Evolutionary conservation across 2,113 vertebrate genomes (phyloP), one percentile per base, ranked within the genome.

Genomic region (Oncorhynchus kisutch): DNA sequence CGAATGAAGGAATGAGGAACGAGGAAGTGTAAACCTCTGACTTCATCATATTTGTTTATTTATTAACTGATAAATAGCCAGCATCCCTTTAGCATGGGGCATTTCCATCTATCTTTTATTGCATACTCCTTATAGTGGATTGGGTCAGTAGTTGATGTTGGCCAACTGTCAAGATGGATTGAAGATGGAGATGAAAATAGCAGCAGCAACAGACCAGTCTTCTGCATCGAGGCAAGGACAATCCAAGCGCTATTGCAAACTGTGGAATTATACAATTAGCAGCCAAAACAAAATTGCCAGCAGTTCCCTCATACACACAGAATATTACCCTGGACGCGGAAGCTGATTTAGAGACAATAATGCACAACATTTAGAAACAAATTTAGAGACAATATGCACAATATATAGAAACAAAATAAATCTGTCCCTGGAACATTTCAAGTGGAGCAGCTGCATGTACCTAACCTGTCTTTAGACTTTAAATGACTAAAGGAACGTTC

Each of bases 131-230:
- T 71, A 64, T 20, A 64, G 72, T 70, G 29, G 18, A 72, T 68
- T 39, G 27, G 73, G 81, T 86, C 75, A 72, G 64, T 31, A 68
- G 75, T 85, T 72, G 71, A 76, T 49, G 73, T 70, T 79, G 77
- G 72, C 85, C 70, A 81, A 72, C 88, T 88, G 87, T 87, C 88
- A 85, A 65, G 76, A 78, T 74, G 87, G 86, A 91, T 82, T 82
- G 83, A 90, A 85, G 86, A 89, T 82, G 76, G 80, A 71, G 78
- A 78, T 12, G 4, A 74, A 91, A 90, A 91, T 85, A 86, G 89
- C 80, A 73, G 66, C 72, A 81, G 82, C 73, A 72, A 74, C 78
- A 73, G 82, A 85, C 80, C 75, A 78, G 64, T 39, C 70, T 60
- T 34, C 65, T 60, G 78, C 83, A 86, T 11, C 25, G 9, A 45